phyloP scores from a whole-genome alignment of 2,113 vertebrate genomes.

The Engraulis encrasicolus region DNA sequence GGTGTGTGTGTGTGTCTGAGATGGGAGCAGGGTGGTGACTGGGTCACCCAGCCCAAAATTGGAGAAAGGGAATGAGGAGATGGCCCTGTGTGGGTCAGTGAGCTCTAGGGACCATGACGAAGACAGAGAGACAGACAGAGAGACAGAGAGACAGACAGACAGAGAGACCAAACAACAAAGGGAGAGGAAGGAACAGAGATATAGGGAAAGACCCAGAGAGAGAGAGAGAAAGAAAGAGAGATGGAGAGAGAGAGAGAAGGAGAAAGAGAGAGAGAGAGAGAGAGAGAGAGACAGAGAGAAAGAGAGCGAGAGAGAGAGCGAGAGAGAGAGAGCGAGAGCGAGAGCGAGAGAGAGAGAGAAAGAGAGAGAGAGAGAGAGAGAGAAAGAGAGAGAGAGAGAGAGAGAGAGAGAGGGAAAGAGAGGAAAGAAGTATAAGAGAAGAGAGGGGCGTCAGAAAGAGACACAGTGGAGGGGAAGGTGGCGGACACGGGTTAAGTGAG shows the following conservation, averaged over 20 bases:
- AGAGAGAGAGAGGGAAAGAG: background rate
- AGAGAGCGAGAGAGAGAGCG: background rate
- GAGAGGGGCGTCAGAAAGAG: background rate
- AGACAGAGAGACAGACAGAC: background rate
- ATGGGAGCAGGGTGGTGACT: too few relatives aligned
- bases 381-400: background rate
- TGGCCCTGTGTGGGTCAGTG: background rate
- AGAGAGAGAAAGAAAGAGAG: background rate
- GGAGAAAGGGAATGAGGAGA: too few relatives aligned
- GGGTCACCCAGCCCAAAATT: too few relatives aligned
- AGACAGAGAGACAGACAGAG: too few relatives aligned
- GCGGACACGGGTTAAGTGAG: background rate
- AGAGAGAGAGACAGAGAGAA: background rate
- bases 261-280: background rate
- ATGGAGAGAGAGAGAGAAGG: background rate
- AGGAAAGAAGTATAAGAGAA: background rate
- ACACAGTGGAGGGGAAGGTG: background rate
- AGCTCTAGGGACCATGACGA: background rate
- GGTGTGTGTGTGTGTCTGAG: too few relatives aligned
- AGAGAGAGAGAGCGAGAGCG: background rate
- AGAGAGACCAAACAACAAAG: background rate
- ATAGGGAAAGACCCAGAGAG: background rate
- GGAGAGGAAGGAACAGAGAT: background rate
- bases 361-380: background rate
- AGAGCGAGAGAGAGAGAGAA: background rate